phyloP scores from a whole-genome alignment of 2,888 invertebrate species.

The Alitta virens region DNA sequence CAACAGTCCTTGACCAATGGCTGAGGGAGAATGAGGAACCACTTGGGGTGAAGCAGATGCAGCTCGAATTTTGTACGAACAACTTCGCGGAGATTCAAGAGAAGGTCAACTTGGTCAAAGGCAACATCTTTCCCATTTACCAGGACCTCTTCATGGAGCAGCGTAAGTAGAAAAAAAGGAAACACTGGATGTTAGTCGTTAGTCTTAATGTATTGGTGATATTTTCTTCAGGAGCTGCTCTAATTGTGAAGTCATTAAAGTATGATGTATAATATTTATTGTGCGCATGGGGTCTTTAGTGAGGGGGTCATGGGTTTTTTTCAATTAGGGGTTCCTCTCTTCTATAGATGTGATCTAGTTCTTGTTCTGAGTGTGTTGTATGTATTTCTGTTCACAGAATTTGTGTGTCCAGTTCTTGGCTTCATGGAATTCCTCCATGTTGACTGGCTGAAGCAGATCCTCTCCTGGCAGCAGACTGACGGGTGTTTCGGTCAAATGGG shows the following conservation, averaged over 20 bases:
- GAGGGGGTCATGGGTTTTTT: no score
- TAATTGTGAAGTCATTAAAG: no score
- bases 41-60: constrained; percentile 29
- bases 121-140: constrained; percentile 32
- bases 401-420: constrained; percentile 51
- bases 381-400: constrained; percentile 39
- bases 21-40: constrained; percentile 13
- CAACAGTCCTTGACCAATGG: constrained; percentile 7
- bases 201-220: no score
- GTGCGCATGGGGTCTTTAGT: no score
- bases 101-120: constrained; percentile 33
- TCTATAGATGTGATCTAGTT: no score
- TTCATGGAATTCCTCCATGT: constrained; percentile 49
- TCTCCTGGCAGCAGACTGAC: constrained; percentile 44
- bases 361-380: no score
- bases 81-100: constrained; percentile 45
- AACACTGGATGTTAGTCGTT: no score
- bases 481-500: constrained; percentile 46
- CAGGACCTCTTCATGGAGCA: constrained; percentile 51
- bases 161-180: constrained; percentile 44
- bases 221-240: no score
- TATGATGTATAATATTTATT: no score
- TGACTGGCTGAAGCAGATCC: constrained; percentile 44
- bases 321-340: no score
- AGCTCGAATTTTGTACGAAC: constrained; percentile 46